These are phyloP conservation scores for Amphimedon queenslandica DNA, from an alignment of 37 sponge, comb jelly and placozoan genomes.

Conservation along the genomic window DNA sequence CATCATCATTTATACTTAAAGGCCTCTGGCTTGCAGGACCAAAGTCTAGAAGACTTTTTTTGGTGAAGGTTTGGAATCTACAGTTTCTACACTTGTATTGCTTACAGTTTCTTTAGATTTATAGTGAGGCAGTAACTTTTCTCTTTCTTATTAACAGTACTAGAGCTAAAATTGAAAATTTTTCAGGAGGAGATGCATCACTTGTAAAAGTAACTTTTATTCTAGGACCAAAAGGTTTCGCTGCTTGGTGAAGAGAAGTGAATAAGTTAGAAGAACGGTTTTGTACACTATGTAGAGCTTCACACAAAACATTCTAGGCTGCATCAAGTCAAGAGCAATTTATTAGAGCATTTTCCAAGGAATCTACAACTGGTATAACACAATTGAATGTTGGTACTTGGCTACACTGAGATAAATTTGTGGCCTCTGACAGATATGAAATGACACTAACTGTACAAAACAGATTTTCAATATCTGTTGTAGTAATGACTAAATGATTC, in stretches of 20 bases:
- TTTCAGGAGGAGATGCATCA: not conserved
- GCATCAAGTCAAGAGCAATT: not conserved
- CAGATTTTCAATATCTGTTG: not conserved
- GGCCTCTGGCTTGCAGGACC: not conserved
- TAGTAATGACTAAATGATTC: not conserved
- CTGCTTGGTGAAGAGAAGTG: not conserved
- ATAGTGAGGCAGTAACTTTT: not conserved
- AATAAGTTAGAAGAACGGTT: not conserved
- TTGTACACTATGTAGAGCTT: not conserved
- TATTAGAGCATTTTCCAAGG: slow-evolving; percentile 2
- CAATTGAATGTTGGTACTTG: not conserved
- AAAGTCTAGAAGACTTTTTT: slow-evolving; percentile 5
- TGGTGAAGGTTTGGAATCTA: not conserved
- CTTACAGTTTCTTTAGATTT: not conserved
- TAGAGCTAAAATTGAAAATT: not conserved
- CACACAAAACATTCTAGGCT: slow-evolving; percentile 3
- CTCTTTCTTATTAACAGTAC: not conserved
- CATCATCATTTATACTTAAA: not conserved
- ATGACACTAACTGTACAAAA: not conserved
- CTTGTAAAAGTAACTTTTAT: slow-evolving; percentile 1
- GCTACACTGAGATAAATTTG: slow-evolving; percentile 2
- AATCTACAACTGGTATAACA: slow-evolving; percentile 10
- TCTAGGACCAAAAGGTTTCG: slow-evolving; percentile 1
- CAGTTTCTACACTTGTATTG: not conserved
- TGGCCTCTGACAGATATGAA: slow-evolving; percentile 11